Conservation (phyloP, 2,797 vertebrate genomes). For the Percopsis omiscomaycus region DNA sequence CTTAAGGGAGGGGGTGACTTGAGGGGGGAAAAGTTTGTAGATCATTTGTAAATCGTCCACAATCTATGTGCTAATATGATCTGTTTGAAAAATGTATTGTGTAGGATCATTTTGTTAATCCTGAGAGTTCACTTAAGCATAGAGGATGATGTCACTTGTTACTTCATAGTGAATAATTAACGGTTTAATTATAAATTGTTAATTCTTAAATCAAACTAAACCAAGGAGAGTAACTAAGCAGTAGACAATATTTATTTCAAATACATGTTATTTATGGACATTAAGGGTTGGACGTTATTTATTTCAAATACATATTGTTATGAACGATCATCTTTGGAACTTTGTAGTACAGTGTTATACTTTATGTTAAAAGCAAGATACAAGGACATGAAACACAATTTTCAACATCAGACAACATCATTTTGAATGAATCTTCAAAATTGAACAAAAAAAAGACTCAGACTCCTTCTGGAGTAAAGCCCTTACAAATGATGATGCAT, state of each 20-base stretch:
- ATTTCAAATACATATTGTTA: not conserved
- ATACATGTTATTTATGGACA: conserved; percentile 6
- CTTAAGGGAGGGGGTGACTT: too few species aligned
- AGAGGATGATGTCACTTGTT: too few species aligned
- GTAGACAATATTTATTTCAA: conserved; percentile 11
- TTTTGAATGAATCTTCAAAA: not conserved
- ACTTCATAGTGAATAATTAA: not conserved
- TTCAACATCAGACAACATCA: not conserved
- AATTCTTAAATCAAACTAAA: conserved; percentile 1
- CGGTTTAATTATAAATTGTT: not conserved
- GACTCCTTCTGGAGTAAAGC: conserved; percentile 27
- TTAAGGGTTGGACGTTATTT: not conserved
- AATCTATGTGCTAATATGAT: too few species aligned
- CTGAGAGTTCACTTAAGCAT: too few species aligned
- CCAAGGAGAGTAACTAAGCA: not conserved
- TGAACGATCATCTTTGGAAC: too few species aligned
- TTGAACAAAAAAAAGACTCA: conserved; percentile 15
- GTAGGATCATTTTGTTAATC: too few species aligned
- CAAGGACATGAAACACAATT: not conserved
- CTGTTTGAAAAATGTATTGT: too few species aligned
- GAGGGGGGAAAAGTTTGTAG: too few species aligned
- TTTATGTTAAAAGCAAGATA: conserved; percentile 11
- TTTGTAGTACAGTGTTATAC: not conserved
- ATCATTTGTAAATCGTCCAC: too few species aligned
- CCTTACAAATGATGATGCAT: too few species aligned